A percentile compares a stretch with the other conserved stretches of the same genome.
Conservation (phyloP, 2,113 vertebrate genomes). For the Paracyprichromis sp. region DNA sequence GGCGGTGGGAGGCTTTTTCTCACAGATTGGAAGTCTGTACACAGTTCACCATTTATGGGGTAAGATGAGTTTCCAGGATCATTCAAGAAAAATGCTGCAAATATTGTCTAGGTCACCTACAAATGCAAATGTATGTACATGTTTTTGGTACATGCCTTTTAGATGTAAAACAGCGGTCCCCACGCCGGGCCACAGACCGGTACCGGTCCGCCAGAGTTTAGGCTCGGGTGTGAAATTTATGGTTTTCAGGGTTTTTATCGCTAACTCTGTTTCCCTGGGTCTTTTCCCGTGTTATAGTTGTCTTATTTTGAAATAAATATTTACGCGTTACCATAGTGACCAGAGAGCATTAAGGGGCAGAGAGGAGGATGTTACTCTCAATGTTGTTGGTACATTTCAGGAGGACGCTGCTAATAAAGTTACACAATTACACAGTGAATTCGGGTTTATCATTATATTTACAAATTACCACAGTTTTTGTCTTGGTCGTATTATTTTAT, state of each 20-base stretch:
- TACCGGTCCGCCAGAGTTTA: not conserved
- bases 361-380: not conserved
- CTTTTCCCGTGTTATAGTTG: not conserved
- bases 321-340: not conserved
- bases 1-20: slow-evolving; percentile 96
- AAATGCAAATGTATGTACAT: not conserved
- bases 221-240: not conserved
- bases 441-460: not conserved
- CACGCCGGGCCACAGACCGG: not conserved
- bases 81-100: not conserved
- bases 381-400: not conserved
- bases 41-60: slow-evolving; percentile 98
- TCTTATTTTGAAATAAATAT: not conserved
- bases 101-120: not conserved
- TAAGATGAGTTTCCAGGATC: slow-evolving; percentile 52
- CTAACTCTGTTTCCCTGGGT: fast-evolving
- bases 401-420: not conserved
- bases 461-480: not conserved
- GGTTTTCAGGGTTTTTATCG: not conserved
- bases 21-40: slow-evolving; percentile 93
- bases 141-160: not conserved
- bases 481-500: not conserved
- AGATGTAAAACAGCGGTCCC: not conserved
- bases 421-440: not conserved
- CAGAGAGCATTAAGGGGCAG: not conserved